Evolutionary conservation across 2,797 vertebrate genomes (phyloP).

Genomic region (Bradypodion pumilum): DNA sequence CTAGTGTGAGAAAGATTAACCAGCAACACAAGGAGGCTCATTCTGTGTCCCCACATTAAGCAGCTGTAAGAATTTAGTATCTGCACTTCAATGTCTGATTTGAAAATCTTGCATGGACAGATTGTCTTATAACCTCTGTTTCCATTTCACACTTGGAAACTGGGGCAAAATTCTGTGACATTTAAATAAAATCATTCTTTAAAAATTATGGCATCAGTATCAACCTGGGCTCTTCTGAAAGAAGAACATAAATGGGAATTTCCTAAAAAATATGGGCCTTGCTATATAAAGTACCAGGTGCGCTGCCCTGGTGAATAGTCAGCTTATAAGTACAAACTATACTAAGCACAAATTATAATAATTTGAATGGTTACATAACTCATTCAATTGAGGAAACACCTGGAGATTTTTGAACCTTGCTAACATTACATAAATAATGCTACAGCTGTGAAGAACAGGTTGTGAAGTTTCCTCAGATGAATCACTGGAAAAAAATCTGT

Average conservation of each 20-base stretch:
- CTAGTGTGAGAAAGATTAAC: too few relatives aligned
- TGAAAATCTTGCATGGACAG: too few relatives aligned
- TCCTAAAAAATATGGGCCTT: background rate
- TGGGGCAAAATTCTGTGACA: background rate
- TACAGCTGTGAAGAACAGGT: slow-evolving; percentile 26
- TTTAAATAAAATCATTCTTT: background rate
- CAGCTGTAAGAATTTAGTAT: background rate
- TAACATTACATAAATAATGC: slow-evolving; percentile 7
- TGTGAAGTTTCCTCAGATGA: slow-evolving; percentile 6
- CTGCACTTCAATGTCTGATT: background rate
- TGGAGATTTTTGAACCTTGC: slow-evolving; percentile 1
- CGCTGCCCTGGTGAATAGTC: background rate
- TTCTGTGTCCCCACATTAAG: too few relatives aligned
- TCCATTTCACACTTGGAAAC: background rate
- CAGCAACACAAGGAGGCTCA: too few relatives aligned
- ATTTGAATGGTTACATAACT: background rate
- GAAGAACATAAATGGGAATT: background rate
- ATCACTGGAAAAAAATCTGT: slow-evolving; percentile 11
- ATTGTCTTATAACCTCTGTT: too few relatives aligned
- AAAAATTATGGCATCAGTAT: too few relatives aligned
- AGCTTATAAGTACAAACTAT: background rate
- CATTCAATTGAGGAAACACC: background rate
- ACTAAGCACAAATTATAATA: background rate
- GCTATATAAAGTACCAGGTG: background rate
- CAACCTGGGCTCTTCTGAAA: background rate